These are phyloP conservation scores for Macrostomum lignano DNA, from an alignment of 1,140 invertebrate genomes.

Conservation along the genomic window DNA sequence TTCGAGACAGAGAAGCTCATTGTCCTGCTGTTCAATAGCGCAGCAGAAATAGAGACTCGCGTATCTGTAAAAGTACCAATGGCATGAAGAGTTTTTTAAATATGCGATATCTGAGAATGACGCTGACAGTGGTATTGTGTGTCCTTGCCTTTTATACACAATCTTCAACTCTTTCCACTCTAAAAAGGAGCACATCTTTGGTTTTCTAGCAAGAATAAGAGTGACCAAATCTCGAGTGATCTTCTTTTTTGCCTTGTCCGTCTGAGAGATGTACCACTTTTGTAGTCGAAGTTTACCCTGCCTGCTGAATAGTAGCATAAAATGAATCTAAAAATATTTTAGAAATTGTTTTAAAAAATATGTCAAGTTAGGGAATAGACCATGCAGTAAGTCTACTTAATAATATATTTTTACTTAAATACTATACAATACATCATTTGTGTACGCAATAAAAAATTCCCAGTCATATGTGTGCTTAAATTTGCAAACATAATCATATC, in stretches of 20 bases:
- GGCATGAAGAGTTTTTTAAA: slow-evolving; percentile 7
- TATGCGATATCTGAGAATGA: neutral
- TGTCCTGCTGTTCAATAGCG: slow-evolving; percentile 87
- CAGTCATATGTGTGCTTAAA: no score
- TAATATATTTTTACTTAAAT: no score
- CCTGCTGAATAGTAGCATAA: slow-evolving; percentile 92
- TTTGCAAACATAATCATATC: no score
- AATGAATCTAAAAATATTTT: slow-evolving; percentile 54
- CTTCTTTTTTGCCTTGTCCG: slow-evolving; percentile 60
- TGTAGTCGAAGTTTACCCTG: slow-evolving; percentile 87
- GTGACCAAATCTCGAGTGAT: slow-evolving; percentile 90
- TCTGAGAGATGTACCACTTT: slow-evolving; percentile 62
- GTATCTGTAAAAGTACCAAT: slow-evolving; percentile 49
- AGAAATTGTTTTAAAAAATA: no score
- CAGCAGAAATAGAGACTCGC: slow-evolving; percentile 97
- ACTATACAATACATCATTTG: no score
- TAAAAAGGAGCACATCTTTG: slow-evolving; percentile 98
- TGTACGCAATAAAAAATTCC: no score
- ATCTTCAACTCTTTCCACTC: slow-evolving; percentile 98
- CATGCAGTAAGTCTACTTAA: no score
- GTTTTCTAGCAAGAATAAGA: slow-evolving; percentile 72
- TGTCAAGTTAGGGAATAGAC: no score
- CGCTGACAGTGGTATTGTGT: no score
- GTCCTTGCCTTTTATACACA: slow-evolving; percentile 70
- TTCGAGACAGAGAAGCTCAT: slow-evolving; percentile 79